A percentile compares a stretch with the other conserved stretches of the same genome.
Evolutionary conservation across 2,113 vertebrate genomes (phyloP).

Genomic region (Lepus timidus): DNA sequence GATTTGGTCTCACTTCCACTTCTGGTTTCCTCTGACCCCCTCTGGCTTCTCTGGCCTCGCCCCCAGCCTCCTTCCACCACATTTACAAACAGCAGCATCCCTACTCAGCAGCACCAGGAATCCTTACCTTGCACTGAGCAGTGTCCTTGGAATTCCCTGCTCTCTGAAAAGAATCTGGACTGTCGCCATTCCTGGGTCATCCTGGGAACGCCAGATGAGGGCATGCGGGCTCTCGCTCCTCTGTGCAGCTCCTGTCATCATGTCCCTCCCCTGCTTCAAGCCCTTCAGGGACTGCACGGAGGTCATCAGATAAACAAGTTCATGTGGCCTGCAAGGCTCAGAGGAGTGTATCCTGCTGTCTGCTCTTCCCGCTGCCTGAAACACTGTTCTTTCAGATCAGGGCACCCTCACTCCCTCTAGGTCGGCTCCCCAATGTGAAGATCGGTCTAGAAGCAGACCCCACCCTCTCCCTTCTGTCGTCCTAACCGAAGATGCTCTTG

Average conservation of each 20-base stretch:
- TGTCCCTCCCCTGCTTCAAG: neutral
- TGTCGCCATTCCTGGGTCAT: neutral
- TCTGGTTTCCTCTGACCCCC: neutral
- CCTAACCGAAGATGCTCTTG: neutral
- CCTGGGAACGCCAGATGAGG: neutral
- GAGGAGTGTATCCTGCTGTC: neutral
- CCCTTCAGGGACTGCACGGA: neutral
- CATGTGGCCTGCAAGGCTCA: neutral
- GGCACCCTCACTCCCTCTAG: neutral
- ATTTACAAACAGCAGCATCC: neutral
- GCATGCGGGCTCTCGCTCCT: neutral
- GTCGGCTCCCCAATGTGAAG: neutral
- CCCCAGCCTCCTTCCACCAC: too few relatives aligned
- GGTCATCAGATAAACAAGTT: neutral
- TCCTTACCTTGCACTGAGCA: neutral
- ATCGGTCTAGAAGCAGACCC: neutral
- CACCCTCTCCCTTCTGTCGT: neutral
- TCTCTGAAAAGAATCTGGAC: neutral
- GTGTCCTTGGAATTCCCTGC: neutral
- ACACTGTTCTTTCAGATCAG: neutral
- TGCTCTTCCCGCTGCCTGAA: neutral
- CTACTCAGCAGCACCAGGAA: neutral
- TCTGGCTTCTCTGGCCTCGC: neutral
- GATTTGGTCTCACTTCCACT: neutral
- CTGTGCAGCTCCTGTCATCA: accelerated